These are phyloP conservation scores for Etheostoma spectabile DNA, from an alignment of 2,113 vertebrate species.

Conservation along the genomic window DNA sequence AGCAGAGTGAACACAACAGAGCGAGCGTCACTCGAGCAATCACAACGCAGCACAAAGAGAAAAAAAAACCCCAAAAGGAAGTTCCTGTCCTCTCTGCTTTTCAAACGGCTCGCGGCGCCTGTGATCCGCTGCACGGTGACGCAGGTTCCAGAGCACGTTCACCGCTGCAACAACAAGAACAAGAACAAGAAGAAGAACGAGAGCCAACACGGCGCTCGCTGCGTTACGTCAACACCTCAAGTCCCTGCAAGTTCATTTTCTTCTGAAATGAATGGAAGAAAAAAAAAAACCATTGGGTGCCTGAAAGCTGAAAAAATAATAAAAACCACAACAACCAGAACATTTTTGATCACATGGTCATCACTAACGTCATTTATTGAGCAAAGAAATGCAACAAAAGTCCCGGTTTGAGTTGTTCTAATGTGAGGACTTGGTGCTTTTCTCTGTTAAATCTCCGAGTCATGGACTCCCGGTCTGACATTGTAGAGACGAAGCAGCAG, in stretches of 20 bases:
- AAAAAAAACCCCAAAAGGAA: conserved; percentile 28
- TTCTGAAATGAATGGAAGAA: neutral
- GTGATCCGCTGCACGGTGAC: neutral
- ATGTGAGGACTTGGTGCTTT: neutral
- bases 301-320: neutral
- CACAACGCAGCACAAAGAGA: conserved; percentile 17
- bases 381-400: neutral
- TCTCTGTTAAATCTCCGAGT: neutral
- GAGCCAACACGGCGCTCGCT: neutral
- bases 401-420: neutral
- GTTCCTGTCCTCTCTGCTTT: conserved; percentile 27
- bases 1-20: neutral
- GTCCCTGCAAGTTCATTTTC: neutral
- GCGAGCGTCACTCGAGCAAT: neutral
- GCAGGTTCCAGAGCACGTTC: neutral
- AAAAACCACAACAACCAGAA: too few relatives aligned
- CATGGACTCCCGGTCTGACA: too few relatives aligned
- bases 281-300: neutral
- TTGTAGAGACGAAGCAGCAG: too few relatives aligned
- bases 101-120: neutral
- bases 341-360: neutral
- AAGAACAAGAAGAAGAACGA: neutral
- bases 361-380: neutral
- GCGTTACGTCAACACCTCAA: neutral
- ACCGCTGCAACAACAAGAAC: neutral